phyloP scores from a whole-genome alignment of 1,140 invertebrate genomes.

The Batillaria attramentaria region DNA sequence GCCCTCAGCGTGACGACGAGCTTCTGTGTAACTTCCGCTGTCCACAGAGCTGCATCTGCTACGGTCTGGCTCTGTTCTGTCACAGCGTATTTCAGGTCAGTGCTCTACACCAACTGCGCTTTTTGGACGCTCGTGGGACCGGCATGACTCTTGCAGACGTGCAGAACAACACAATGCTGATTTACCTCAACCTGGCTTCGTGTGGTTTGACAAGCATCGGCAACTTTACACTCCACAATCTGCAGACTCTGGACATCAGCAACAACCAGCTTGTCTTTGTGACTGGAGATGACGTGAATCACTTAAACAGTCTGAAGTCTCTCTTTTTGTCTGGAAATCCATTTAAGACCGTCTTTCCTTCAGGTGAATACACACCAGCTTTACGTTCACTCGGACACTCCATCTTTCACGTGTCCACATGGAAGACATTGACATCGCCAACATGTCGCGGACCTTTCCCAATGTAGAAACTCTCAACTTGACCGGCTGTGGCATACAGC shows the following conservation, averaged over 20 bases:
- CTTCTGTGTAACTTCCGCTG: conserved; percentile 23
- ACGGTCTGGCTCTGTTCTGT: not conserved
- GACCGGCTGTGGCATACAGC: not conserved
- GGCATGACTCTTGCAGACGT: not conserved
- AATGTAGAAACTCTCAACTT: not conserved
- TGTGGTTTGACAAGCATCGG: not conserved
- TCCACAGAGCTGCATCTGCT: conserved; percentile 44
- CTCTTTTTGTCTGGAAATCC: conserved; percentile 29
- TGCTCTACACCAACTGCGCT: not conserved
- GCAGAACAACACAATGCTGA: not conserved
- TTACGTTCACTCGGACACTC: not conserved
- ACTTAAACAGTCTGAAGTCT: conserved; percentile 16
- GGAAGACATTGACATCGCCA: not conserved
- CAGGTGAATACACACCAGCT: not conserved
- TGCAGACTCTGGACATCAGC: conserved; percentile 21
- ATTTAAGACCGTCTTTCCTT: not conserved
- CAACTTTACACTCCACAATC: not conserved
- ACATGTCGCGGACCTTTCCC: not conserved
- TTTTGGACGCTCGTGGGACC: not conserved
- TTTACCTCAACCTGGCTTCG: not conserved
- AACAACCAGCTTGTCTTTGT: conserved; percentile 19
- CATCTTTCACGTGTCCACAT: not conserved
- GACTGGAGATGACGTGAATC: not conserved
- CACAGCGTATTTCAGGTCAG: not conserved
- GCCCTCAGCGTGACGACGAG: conserved; percentile 35